Evolutionary conservation across 2,888 invertebrate genomes (phyloP).

Genomic region (Ornithoptera priamus): DNA sequence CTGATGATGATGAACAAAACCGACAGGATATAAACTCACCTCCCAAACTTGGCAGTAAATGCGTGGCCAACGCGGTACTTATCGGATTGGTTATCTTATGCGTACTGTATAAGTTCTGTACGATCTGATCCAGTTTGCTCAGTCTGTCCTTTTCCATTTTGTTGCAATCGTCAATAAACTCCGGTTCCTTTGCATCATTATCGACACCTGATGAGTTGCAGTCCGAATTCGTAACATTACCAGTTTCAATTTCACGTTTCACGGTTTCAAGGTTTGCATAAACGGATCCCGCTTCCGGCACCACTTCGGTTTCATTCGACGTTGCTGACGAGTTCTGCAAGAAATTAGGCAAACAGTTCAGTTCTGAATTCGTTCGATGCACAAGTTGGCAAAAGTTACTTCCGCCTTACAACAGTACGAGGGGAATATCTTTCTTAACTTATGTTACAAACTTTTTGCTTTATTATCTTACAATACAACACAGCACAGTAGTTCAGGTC

Average conservation of each 20-base stretch:
- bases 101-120: slow-evolving; percentile 70
- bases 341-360: not conserved
- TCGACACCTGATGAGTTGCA: slow-evolving; percentile 40
- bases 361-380: not conserved
- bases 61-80: slow-evolving; percentile 39
- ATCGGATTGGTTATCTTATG: slow-evolving; percentile 63
- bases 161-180: slow-evolving; percentile 40
- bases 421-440: not conserved
- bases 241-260: slow-evolving; percentile 23
- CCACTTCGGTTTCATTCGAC: slow-evolving; percentile 51
- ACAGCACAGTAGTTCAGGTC: too few species aligned
- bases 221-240: slow-evolving; percentile 10
- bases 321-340: slow-evolving; percentile 65
- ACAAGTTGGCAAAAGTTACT: too few species aligned
- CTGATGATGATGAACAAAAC: too few species aligned
- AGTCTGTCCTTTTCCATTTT: slow-evolving; percentile 64
- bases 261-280: slow-evolving; percentile 38
- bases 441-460: too few species aligned
- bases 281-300: slow-evolving; percentile 39
- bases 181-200: slow-evolving; percentile 43
- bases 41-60: slow-evolving; percentile 45
- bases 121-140: slow-evolving; percentile 72
- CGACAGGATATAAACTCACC: slow-evolving; percentile 35
- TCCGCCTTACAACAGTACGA: too few species aligned
- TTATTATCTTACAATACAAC: too few species aligned